phyloP scores from a whole-genome alignment of 2,113 vertebrate genomes.

The Enhydra lutris region DNA sequence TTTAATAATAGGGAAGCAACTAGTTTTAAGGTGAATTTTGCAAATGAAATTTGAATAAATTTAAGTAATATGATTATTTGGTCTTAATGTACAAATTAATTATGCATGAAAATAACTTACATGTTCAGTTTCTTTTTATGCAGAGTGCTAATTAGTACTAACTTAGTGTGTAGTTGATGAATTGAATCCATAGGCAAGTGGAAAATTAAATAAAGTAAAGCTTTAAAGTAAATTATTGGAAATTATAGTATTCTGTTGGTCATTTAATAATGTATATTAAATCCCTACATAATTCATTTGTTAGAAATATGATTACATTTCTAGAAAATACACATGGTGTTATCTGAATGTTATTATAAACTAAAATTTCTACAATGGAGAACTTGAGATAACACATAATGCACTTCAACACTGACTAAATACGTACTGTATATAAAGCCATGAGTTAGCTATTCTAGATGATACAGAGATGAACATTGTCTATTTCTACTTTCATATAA shows the following conservation, averaged over 20 bases:
- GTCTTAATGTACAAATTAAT: slow-evolving; percentile 5
- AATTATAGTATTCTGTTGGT: background rate
- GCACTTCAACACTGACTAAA: background rate
- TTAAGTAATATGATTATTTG: slow-evolving; percentile 26
- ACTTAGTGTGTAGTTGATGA: background rate
- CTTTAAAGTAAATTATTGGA: background rate
- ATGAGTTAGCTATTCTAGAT: background rate
- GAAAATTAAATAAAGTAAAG: slow-evolving; percentile 35
- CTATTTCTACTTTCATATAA: background rate
- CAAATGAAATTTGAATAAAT: slow-evolving; percentile 5
- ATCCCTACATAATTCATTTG: background rate
- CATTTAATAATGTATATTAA: slow-evolving; percentile 31
- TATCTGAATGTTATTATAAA: background rate
- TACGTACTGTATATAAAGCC: background rate
- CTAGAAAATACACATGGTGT: background rate
- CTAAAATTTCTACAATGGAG: background rate
- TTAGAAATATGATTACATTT: slow-evolving; percentile 34
- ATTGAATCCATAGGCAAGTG: background rate
- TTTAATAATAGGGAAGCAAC: background rate
- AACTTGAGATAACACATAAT: background rate
- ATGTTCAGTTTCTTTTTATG: background rate
- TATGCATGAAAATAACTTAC: background rate
- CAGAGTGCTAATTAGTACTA: background rate
- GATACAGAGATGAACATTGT: background rate
- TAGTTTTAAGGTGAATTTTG: background rate